Evolutionary conservation across 30 jellyfish, hydroid and myxozoan genomes (phyloP).

Genomic region (Sanderia malayensis): DNA sequence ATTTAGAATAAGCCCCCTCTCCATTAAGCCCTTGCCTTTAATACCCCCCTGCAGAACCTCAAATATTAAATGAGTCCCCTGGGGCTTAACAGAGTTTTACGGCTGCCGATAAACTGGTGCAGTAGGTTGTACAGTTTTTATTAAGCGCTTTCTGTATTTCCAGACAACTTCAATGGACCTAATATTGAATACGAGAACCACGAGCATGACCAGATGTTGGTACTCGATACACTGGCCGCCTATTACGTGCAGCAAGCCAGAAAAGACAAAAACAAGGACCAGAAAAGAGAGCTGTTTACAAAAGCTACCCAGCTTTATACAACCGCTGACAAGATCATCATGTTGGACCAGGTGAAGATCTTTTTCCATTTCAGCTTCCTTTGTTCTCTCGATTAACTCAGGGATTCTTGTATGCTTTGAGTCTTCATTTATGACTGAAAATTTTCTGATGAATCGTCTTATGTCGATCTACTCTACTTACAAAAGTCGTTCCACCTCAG

Average conservation of each 20-base stretch:
- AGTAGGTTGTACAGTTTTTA: too few relatives aligned
- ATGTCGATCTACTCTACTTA: not conserved
- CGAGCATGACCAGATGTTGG: constrained; percentile 94
- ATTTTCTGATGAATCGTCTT: not conserved
- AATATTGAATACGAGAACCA: constrained; percentile 89
- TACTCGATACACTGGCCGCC: constrained; percentile 97
- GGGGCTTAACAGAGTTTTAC: too few relatives aligned
- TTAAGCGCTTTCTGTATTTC: too few relatives aligned
- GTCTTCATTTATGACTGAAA: too few relatives aligned
- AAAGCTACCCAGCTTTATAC: constrained; percentile 98
- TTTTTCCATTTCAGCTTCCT: not conserved
- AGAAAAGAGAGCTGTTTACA: constrained; percentile 84
- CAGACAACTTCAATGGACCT: constrained; percentile 82
- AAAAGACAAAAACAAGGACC: constrained; percentile 83
- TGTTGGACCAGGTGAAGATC: constrained; percentile 89
- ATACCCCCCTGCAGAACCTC: too few relatives aligned
- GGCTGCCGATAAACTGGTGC: too few relatives aligned
- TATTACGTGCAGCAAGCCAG: constrained; percentile 98
- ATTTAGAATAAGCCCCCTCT: too few relatives aligned
- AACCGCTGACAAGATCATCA: constrained; percentile 96
- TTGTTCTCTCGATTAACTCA: too few relatives aligned
- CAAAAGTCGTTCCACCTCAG: not conserved
- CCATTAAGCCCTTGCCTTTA: too few relatives aligned
- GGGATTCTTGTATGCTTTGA: too few relatives aligned
- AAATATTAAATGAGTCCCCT: too few relatives aligned